Evolutionary conservation across 2,797 vertebrate genomes (phyloP), one percentile per base, ranked within the genome.

Genomic region (Siniperca scherzeri): DNA sequence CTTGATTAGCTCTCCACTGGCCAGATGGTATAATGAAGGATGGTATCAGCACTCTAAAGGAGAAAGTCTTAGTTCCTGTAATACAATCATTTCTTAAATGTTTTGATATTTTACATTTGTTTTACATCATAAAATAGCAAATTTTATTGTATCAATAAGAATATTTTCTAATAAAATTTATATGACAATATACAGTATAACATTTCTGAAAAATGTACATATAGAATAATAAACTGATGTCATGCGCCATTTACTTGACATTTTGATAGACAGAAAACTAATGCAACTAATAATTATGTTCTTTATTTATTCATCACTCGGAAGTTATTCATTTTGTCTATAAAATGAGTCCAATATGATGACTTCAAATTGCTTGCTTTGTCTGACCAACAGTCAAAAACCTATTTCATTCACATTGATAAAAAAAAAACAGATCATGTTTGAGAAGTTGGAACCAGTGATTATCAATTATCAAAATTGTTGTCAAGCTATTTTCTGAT

Each of bases 1-100:
- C 90, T 88, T 90, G 88, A 94, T 94, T 93, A 93, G 88, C 81
- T 91, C 82, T 91, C 56, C 73, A 79, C 80, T 74, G 80, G 77
- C 57, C 86, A 88, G 90, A 89, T 71, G 5, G 72, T 60, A 79
- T 88, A 92, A 94, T 92, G 73, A 85, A 76, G 56, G 64, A 83
- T 90, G 76, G 86, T 90, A 86, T 87, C 81, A 79, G 65, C 74
- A 53, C 56, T 84, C 75, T 68, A 17, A 80, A 78, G 65, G 70
- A 75, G 71, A 85, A 83, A 74, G 72, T 79, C 44, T 53, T 17
- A 22, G 40, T 70, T 78, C 19, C 19, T 36, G 46, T 53, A 21
- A 73, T 46, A 44, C 5, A 17, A n/a, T 76, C 1, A 17, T 42
- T 44, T 36, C 78, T 48, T 1, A 73, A 78, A 76, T 64, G 38